A percentile compares a stretch with the other conserved stretches of the same genome.
Evolutionary conservation across 2,797 vertebrate species (phyloP).

Genomic region (Myotis findleyi): DNA sequence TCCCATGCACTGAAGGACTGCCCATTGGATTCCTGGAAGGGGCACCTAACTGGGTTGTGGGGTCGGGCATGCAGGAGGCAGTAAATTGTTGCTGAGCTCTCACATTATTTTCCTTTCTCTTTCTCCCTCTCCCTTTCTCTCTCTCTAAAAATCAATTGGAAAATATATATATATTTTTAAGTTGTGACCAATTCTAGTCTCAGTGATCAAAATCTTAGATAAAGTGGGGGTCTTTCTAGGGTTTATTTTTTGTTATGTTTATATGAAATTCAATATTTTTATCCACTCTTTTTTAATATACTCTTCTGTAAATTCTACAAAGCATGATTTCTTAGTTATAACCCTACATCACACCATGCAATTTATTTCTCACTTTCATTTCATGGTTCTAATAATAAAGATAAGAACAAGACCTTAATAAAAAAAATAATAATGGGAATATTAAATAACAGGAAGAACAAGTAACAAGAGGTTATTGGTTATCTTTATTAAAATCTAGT

Average conservation of each 20-base stretch:
- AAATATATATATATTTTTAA: not conserved
- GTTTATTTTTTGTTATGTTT: not conserved
- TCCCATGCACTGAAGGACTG: not conserved
- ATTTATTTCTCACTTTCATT: not conserved
- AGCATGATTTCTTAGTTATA: not conserved
- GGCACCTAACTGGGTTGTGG: not conserved
- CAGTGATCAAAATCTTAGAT: not conserved
- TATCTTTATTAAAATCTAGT: not conserved
- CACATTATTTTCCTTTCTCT: not conserved
- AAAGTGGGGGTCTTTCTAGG: not conserved
- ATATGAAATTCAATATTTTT: not conserved
- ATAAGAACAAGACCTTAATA: not conserved
- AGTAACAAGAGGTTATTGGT: not conserved
- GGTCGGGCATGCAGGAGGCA: not conserved
- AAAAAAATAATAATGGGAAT: not conserved
- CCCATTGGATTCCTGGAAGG: too few relatives aligned
- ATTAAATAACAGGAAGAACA: not conserved
- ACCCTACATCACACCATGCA: not conserved
- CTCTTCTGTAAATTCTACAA: not conserved
- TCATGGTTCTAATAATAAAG: not conserved
- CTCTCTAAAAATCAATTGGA: not conserved
- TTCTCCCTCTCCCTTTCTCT: not conserved
- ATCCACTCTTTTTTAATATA: not conserved
- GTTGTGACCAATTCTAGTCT: not conserved
- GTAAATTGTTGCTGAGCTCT: not conserved